Percentiles rank a stretch among this genome's conserved stretches.
These are phyloP conservation scores for Bhutanitis thaidina DNA, from an alignment of 2,888 invertebrate species.

Conservation along the genomic window DNA sequence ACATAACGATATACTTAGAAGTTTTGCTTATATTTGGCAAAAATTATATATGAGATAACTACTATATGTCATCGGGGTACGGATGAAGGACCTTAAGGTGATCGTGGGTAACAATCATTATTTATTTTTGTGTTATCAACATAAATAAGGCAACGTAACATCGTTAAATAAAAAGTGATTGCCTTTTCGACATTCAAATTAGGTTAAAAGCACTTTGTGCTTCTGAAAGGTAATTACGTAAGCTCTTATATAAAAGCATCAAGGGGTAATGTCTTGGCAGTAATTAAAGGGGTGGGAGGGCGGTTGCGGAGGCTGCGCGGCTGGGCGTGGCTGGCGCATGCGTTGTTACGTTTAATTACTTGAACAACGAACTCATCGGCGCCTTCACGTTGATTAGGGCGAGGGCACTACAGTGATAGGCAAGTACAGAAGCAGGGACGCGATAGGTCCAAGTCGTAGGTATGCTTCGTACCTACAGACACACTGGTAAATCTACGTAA, in stretches of 20 bases:
- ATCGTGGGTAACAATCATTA: too few relatives aligned
- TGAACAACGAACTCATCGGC: slow-evolving; percentile 69
- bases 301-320: slow-evolving; percentile 61
- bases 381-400: slow-evolving; percentile 67
- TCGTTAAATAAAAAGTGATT: slow-evolving; percentile 6
- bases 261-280: slow-evolving; percentile 76
- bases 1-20: too few relatives aligned
- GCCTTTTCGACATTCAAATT: slow-evolving; percentile 10
- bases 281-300: slow-evolving; percentile 57
- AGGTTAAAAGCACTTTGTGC: slow-evolving; percentile 24
- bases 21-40: too few relatives aligned
- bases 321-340: slow-evolving; percentile 75
- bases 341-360: slow-evolving; percentile 68
- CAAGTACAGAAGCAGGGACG: slow-evolving; percentile 15
- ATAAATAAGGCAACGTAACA: slow-evolving; percentile 4
- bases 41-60: too few relatives aligned
- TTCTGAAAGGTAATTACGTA: slow-evolving; percentile 32
- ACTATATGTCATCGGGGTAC: too few relatives aligned
- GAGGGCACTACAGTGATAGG: slow-evolving; percentile 36
- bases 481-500: too few relatives aligned
- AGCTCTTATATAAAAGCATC: slow-evolving; percentile 54
- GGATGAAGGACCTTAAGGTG: too few relatives aligned
- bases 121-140: neutral
- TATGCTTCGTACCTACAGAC: slow-evolving; percentile 19
- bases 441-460: slow-evolving; percentile 25